Evolutionary conservation across 2,888 invertebrate species (phyloP).

Genomic region (Netelia melanura): DNA sequence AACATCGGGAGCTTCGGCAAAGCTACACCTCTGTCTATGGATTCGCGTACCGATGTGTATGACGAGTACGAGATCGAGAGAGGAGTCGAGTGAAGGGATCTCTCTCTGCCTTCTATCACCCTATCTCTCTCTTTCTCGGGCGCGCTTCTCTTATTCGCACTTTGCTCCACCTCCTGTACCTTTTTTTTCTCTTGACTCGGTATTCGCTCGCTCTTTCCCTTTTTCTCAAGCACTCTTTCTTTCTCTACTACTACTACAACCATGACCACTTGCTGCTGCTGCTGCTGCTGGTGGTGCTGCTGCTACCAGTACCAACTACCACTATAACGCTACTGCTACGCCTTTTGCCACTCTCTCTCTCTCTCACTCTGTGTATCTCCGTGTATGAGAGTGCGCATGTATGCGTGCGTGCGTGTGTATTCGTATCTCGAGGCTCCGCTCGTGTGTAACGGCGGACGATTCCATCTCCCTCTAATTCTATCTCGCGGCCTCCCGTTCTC

Average conservation of each 20-base stretch:
- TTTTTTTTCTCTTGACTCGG: slow-evolving; percentile 64
- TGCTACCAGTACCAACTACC: slow-evolving; percentile 59
- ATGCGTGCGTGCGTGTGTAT: slow-evolving; percentile 29
- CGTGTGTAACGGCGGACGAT: slow-evolving; percentile 71
- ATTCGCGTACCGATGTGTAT: background rate
- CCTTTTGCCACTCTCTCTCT: slow-evolving; percentile 65
- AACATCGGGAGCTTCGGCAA: background rate
- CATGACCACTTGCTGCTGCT: slow-evolving; percentile 61
- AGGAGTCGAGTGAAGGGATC: background rate
- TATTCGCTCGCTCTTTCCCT: slow-evolving; percentile 60
- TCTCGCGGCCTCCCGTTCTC: slow-evolving; percentile 78
- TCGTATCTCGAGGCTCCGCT: slow-evolving; percentile 63
- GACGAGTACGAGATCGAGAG: background rate
- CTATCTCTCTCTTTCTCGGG: slow-evolving; percentile 44
- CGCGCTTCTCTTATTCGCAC: slow-evolving; percentile 81
- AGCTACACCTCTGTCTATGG: background rate
- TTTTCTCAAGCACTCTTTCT: slow-evolving; percentile 60
- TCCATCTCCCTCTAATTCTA: slow-evolving; percentile 83
- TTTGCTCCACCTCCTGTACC: slow-evolving; percentile 77
- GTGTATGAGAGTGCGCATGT: background rate
- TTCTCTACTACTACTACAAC: slow-evolving; percentile 53
- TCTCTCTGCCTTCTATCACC: slow-evolving; percentile 21
- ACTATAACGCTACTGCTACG: slow-evolving; percentile 57
- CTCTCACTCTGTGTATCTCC: slow-evolving; percentile 42
- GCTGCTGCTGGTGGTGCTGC: slow-evolving; percentile 24